Evolutionary conservation across 2,888 invertebrate genomes (phyloP).

Genomic region (Phytoseiulus persimilis): DNA sequence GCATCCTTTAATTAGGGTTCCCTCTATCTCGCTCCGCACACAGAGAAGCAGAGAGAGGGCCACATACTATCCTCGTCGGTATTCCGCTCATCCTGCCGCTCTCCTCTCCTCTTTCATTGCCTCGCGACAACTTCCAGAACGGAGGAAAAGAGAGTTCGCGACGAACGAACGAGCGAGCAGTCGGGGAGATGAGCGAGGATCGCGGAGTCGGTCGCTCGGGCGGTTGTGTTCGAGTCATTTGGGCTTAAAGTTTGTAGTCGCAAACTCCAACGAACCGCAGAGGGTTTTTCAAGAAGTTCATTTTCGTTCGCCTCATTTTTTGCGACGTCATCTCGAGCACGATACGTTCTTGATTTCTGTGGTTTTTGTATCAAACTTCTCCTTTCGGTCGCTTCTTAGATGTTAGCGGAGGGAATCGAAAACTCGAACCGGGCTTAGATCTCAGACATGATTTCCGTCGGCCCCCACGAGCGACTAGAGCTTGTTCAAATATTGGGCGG

Average conservation of each 20-base stretch:
- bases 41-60: background rate
- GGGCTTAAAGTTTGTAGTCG: background rate
- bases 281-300: background rate
- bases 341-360: background rate
- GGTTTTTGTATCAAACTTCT: background rate
- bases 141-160: background rate
- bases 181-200: background rate
- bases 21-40: background rate
- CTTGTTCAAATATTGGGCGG: no score
- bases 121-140: background rate
- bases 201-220: background rate
- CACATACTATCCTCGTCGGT: background rate
- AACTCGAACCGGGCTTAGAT: no score
- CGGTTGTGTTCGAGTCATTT: background rate
- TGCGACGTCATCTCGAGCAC: background rate
- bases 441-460: no score
- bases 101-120: background rate
- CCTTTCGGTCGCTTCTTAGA: background rate
- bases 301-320: background rate
- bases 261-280: background rate
- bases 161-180: background rate
- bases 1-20: background rate
- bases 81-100: background rate
- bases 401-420: background rate
- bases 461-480: no score